A percentile compares a stretch with the other conserved stretches of the same genome.
Evolutionary conservation across 2,113 vertebrate species (phyloP).

Genomic region (Grammatotria lemairii): DNA sequence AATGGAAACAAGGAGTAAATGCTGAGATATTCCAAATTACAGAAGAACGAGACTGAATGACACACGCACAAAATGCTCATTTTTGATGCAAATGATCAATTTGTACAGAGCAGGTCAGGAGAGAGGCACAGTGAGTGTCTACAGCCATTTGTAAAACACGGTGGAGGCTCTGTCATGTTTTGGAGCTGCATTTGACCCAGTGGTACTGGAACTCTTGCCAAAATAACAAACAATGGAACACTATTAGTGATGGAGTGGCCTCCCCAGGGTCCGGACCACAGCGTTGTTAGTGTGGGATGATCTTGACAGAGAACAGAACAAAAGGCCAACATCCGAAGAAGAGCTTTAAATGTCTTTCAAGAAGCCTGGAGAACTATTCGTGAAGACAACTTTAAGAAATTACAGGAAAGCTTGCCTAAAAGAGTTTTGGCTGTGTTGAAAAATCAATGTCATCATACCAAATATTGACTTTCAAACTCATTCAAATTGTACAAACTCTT

Average conservation of each 20-base stretch:
- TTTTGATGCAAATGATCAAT: background rate
- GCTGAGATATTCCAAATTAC: rapidly evolving
- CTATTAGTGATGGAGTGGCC: rapidly evolving
- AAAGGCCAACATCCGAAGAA: background rate
- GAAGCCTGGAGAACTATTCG: background rate
- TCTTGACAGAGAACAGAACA: rapidly evolving
- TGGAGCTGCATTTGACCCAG: background rate
- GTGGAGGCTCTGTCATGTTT: background rate
- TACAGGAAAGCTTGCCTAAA: background rate
- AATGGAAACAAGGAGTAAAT: background rate
- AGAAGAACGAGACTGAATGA: background rate
- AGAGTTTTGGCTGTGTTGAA: background rate
- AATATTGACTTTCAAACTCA: background rate
- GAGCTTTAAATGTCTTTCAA: background rate
- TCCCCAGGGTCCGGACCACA: background rate
- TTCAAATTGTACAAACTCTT: background rate
- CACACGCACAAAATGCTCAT: background rate
- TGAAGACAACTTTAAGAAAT: background rate
- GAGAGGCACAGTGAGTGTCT: background rate
- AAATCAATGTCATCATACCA: background rate
- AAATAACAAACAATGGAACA: background rate
- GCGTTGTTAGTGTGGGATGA: background rate
- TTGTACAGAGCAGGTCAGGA: background rate
- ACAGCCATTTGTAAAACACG: background rate
- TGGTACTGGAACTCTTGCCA: background rate